A percentile compares a stretch with the other conserved stretches of the same genome.
These are phyloP conservation scores for Pyrrhia umbra DNA, from an alignment of 2,888 invertebrate species.

Conservation along the genomic window DNA sequence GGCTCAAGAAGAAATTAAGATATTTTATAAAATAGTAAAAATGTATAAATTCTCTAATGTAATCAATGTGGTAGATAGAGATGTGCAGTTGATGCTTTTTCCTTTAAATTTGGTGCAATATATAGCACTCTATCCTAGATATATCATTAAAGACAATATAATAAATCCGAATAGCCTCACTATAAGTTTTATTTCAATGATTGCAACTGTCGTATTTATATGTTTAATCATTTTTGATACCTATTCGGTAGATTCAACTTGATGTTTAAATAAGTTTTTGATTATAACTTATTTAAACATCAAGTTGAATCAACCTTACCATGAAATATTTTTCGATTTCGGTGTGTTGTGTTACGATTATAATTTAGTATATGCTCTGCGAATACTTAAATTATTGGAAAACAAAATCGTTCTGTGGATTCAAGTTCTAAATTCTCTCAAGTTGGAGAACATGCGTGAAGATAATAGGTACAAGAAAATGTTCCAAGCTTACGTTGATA, in stretches of 20 bases:
- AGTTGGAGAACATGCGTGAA: background rate
- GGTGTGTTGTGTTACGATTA: background rate
- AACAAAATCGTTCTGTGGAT: slow-evolving; percentile 11
- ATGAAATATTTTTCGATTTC: too few species aligned
- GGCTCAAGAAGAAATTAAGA: too few species aligned
- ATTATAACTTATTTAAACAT: background rate
- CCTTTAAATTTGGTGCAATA: slow-evolving; percentile 31
- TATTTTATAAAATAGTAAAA: too few species aligned
- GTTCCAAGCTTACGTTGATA: slow-evolving; percentile 30
- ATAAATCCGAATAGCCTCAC: slow-evolving; percentile 13
- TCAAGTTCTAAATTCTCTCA: background rate
- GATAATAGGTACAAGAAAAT: background rate
- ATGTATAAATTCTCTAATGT: too few species aligned
- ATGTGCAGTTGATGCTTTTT: slow-evolving; percentile 32
- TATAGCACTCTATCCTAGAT: slow-evolving; percentile 25
- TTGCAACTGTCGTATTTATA: background rate
- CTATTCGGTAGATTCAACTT: background rate
- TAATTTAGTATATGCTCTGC: background rate
- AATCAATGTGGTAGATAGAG: slow-evolving; percentile 14
- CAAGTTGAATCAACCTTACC: background rate
- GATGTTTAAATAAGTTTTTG: background rate
- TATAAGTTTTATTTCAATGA: slow-evolving; percentile 2
- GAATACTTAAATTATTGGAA: slow-evolving; percentile 1
- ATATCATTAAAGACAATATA: slow-evolving; percentile 22
- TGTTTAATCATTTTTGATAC: background rate